Percentiles rank a stretch among this genome's conserved stretches.
Evolutionary conservation across 1,140 invertebrate genomes (phyloP).

Genomic region (Drosophila sulfurigaster): DNA sequence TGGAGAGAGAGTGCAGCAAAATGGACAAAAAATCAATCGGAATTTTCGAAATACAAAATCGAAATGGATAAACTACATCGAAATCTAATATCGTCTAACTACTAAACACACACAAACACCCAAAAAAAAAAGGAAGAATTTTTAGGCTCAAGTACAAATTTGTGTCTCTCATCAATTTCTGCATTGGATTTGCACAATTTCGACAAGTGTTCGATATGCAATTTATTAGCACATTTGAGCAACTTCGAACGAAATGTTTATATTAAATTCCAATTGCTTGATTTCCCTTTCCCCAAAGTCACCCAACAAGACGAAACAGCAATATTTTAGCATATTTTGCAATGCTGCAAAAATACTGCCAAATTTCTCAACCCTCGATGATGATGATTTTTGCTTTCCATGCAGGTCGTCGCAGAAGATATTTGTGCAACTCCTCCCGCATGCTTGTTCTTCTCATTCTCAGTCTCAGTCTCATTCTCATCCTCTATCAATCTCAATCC

Average conservation of each 20-base stretch:
- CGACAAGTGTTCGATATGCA: conserved; percentile 46
- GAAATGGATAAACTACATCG: conserved; percentile 2
- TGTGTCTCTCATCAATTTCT: neutral
- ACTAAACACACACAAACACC: too few relatives aligned
- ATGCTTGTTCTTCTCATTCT: neutral
- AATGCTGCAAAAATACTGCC: conserved; percentile 12
- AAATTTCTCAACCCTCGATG: neutral
- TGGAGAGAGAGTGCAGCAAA: neutral
- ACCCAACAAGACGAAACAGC: neutral
- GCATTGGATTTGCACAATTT: conserved; percentile 26
- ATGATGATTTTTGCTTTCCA: neutral
- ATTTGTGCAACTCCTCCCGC: neutral
- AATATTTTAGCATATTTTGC: conserved; percentile 16
- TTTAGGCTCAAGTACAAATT: conserved; percentile 8
- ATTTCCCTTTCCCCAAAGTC: neutral
- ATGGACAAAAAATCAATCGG: neutral
- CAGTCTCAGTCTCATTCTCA: neutral
- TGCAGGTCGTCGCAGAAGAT: neutral
- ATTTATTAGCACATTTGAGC: conserved; percentile 42
- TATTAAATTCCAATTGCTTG: conserved; percentile 38
- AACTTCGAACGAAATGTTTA: conserved; percentile 16
- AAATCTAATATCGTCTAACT: conserved; percentile 1
- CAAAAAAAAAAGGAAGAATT: too few relatives aligned
- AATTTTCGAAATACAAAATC: conserved; percentile 11
- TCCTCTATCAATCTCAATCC: neutral